phyloP scores from a whole-genome alignment of 1,140 invertebrate species.

The Rhizoglyphus robini region DNA sequence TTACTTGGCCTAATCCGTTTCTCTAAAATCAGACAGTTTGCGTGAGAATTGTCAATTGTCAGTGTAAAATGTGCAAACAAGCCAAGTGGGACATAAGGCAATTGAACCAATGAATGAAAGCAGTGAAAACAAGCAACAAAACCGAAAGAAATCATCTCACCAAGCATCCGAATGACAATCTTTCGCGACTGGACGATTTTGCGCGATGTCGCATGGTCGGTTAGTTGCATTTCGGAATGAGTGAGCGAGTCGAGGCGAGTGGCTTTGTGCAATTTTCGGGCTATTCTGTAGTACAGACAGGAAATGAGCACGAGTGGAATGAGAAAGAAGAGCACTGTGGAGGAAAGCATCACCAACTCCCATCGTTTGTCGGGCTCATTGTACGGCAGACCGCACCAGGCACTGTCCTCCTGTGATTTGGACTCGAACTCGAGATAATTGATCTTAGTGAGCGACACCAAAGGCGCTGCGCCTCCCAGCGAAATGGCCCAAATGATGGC shows the following conservation, averaged over 20 bases:
- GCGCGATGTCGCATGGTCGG: conserved; percentile 21
- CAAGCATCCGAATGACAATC: conserved; percentile 29
- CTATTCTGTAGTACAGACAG: conserved; percentile 28
- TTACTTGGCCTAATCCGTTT: too few relatives aligned
- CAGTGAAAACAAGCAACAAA: too few relatives aligned
- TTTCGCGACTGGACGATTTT: conserved; percentile 26
- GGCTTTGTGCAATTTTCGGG: conserved; percentile 25
- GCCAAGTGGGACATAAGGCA: too few relatives aligned
- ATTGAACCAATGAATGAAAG: too few relatives aligned
- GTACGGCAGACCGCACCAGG: conserved; percentile 32
- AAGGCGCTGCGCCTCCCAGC: conserved; percentile 59
- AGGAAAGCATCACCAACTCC: conserved; percentile 33
- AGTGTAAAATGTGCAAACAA: too few relatives aligned
- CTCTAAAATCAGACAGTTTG: too few relatives aligned
- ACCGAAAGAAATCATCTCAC: too few relatives aligned
- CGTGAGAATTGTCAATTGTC: too few relatives aligned
- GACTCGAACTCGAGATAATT: conserved; percentile 26
- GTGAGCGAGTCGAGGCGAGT: conserved; percentile 18
- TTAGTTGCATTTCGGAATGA: background rate
- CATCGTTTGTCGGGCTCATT: conserved; percentile 27
- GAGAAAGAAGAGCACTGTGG: conserved; percentile 32
- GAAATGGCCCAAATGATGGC: conserved; percentile 59
- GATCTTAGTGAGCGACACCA: conserved; percentile 41
- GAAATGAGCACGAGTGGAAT: conserved; percentile 27
- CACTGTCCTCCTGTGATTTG: conserved; percentile 29